These are phyloP conservation scores for Alentia gelatinosa DNA, from an alignment of 2,888 invertebrate genomes.

Conservation along the genomic window DNA sequence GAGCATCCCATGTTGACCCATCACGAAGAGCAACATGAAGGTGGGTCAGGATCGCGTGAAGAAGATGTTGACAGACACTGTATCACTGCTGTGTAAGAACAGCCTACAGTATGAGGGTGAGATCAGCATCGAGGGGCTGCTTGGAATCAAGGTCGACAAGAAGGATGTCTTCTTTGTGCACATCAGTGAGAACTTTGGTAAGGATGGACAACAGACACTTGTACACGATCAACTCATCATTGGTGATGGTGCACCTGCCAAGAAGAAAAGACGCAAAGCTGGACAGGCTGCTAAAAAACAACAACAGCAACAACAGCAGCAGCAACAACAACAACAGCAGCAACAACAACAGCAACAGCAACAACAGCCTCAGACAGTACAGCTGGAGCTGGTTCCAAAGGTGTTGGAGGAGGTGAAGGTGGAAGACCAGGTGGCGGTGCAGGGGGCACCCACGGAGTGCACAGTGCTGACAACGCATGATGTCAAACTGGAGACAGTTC, in stretches of 20 bases:
- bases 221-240: neutral
- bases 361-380: neutral
- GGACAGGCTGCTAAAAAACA: neutral
- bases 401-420: neutral
- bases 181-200: slow-evolving; percentile 43
- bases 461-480: slow-evolving; percentile 13
- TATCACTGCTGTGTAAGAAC: slow-evolving; percentile 40
- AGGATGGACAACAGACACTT: neutral
- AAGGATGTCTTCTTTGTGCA: slow-evolving; percentile 51
- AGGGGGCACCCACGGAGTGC: neutral
- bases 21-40: neutral
- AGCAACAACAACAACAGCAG: neutral
- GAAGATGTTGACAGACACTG: slow-evolving; percentile 37
- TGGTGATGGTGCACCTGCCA: slow-evolving; percentile 11
- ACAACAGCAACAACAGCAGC: neutral
- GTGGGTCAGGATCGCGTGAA: slow-evolving; percentile 40
- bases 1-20: neutral
- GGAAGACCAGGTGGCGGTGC: slow-evolving; percentile 30
- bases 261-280: slow-evolving; percentile 40
- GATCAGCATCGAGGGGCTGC: slow-evolving; percentile 45
- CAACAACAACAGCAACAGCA: neutral
- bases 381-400: neutral
- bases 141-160: slow-evolving; percentile 45
- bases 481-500: slow-evolving; percentile 31
- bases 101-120: slow-evolving; percentile 11